Conservation (phyloP, 1,140 invertebrate genomes). For the Acromyrmex charruanus region DNA sequence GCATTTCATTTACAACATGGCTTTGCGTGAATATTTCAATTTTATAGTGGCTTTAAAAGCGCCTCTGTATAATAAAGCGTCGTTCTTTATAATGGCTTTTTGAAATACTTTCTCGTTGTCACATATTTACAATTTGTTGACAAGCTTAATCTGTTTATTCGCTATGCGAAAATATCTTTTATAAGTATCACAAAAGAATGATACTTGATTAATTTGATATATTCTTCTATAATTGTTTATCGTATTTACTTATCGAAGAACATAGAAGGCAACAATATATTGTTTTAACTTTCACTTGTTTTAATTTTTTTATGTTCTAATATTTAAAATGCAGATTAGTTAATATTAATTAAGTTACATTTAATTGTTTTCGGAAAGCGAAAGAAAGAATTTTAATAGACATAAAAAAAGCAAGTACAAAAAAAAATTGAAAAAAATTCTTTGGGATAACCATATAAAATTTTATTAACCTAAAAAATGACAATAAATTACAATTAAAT, state of each 20-base stretch:
- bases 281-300: background rate
- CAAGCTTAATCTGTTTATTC: background rate
- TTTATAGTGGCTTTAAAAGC: constrained; percentile 37
- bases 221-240: background rate
- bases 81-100: background rate
- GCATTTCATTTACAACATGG: background rate
- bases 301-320: background rate
- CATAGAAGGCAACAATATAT: too few relatives aligned
- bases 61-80: constrained; percentile 4
- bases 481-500: too few relatives aligned
- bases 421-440: too few relatives aligned
- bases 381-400: constrained; percentile 9
- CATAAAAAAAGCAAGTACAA: background rate
- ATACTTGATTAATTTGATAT: background rate
- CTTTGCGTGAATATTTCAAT: constrained; percentile 38
- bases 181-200: background rate
- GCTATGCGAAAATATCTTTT: background rate
- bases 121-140: background rate
- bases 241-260: background rate
- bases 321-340: background rate
- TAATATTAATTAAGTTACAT: background rate
- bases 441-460: too few relatives aligned
- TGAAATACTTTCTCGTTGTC: background rate
- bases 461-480: too few relatives aligned
- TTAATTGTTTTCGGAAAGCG: background rate